Evolutionary conservation across 2,888 invertebrate genomes (phyloP), one percentile per base, ranked within the genome.

Genomic region (Diarsia dahlii): DNA sequence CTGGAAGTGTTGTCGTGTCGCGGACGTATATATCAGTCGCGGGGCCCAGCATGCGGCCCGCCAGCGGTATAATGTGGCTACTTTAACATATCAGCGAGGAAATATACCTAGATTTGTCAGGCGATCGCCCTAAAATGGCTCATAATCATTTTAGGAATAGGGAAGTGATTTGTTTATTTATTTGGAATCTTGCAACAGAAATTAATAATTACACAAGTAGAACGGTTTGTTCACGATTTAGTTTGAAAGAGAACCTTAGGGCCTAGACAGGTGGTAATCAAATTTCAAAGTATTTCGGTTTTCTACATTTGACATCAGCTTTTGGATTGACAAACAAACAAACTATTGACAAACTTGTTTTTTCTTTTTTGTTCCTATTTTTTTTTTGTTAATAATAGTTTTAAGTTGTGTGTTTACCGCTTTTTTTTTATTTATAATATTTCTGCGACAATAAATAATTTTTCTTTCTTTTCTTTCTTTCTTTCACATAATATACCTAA

Each of bases 101-200:
- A 88, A 88, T 87, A 88, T 87, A 88, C 82, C 86, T 84, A 88
- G 88, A 84, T 81, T 88, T 82, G 88, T 88, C 88, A 88, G 88
- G 87, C 88, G 87, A 88, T 88, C 78, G 72, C 60, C 77, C 88
- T 86, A 80, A 82, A 87, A 75, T 67, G 60, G 48, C 54, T 77
- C 34, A 34, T 54, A 56, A 64, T 60, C 6, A 64, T 81, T 81
- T 52, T 66, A 63, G 67, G 68, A 74, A 74, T 58, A 79, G 18
- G 20, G 18, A 63, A 63, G 63, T 23, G 45, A n/a, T 15, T 63
- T n/a, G n/a, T 63, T 39, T 60, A 28, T 60, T 8, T 45, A 62
- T 39, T 12, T 39, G 8, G n/a, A 63, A 45, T 45, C 39, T n/a
- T 20, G 2, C 20, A 62, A 39, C 39, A 20, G 39, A 62, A 12